Conservation (phyloP, 2,888 invertebrate species). For the Dicranocentrus wangi region DNA sequence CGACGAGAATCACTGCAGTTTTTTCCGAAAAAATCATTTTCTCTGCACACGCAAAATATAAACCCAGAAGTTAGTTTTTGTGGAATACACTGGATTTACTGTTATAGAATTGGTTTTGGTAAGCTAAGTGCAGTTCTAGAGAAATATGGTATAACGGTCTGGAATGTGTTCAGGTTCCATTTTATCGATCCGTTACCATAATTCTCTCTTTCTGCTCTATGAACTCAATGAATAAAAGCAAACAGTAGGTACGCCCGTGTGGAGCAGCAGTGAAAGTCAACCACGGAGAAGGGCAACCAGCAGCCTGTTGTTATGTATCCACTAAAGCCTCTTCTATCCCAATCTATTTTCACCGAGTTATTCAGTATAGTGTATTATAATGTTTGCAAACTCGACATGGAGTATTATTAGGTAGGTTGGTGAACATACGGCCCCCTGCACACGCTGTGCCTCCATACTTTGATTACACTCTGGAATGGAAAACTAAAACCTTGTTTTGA, state of each 20-base stretch:
- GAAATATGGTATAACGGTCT: background rate
- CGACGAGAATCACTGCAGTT: too few relatives aligned
- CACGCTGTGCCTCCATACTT: conserved; percentile 1
- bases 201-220: conserved; percentile 29
- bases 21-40: too few relatives aligned
- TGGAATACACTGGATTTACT: too few relatives aligned
- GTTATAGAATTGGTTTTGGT: too few relatives aligned
- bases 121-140: too few relatives aligned
- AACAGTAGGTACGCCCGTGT: background rate
- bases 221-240: conserved; percentile 14
- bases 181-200: conserved; percentile 53
- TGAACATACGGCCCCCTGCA: background rate
- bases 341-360: conserved; percentile 1
- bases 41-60: too few relatives aligned
- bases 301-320: conserved; percentile 40
- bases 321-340: background rate
- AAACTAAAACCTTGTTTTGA: background rate
- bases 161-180: conserved; percentile 42
- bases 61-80: too few relatives aligned
- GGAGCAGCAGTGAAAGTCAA: conserved; percentile 7
- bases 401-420: too few relatives aligned
- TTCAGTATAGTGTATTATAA: background rate
- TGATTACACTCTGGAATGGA: background rate
- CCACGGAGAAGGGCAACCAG: background rate
- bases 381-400: conserved; percentile 14